Conservation (phyloP, 1,140 invertebrate genomes). For the Aphis craccivora region DNA sequence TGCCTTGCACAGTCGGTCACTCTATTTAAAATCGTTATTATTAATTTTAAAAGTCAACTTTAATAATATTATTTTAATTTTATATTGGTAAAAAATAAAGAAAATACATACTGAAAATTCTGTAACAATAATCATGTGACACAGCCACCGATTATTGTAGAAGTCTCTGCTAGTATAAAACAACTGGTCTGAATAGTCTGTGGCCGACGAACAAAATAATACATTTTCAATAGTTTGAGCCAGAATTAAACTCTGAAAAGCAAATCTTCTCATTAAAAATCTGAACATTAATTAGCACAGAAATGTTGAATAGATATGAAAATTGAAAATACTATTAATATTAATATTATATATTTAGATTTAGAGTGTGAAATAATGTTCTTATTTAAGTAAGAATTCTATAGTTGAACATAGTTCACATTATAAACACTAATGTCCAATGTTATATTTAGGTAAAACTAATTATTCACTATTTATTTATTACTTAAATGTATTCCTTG, state of each 20-base stretch:
- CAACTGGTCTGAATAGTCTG: neutral
- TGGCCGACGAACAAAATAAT: neutral
- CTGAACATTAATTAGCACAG: neutral
- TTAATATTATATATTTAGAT: neutral
- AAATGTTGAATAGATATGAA: neutral
- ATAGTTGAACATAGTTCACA: too few relatives aligned
- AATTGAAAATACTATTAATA: neutral
- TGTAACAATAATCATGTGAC: slow-evolving; percentile 39
- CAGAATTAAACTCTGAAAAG: slow-evolving; percentile 43
- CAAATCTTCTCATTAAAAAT: neutral
- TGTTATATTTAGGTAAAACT: too few relatives aligned
- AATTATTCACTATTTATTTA: too few relatives aligned
- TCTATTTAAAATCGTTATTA: neutral
- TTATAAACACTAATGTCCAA: too few relatives aligned
- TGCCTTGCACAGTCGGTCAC: slow-evolving; percentile 1
- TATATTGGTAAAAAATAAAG: neutral
- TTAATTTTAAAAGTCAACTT: neutral
- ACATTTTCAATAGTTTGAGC: slow-evolving; percentile 46
- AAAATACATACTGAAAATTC: slow-evolving; percentile 23
- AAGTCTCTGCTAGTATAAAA: slow-evolving; percentile 27
- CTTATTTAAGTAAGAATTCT: neutral
- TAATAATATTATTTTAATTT: neutral
- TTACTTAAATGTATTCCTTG: too few relatives aligned
- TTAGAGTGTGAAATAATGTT: neutral
- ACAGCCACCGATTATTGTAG: neutral